Conservation (phyloP, 2,797 vertebrate genomes). For the Semaprochilodus insignis region DNA sequence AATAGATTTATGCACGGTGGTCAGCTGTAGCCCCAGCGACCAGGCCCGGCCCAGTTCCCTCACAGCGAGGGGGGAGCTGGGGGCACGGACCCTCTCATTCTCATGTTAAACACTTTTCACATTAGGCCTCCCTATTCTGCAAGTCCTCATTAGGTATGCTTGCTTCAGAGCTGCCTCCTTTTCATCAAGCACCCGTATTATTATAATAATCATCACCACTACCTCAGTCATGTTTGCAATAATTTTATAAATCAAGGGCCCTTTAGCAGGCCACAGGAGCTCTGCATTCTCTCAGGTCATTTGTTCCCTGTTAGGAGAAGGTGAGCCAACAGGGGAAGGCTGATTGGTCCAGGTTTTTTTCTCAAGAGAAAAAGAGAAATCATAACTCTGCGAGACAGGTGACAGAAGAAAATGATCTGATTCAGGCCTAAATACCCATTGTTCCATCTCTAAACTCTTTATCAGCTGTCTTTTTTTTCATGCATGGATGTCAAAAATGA, state of each 20-base stretch:
- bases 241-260: constrained; percentile 65
- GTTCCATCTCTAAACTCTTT: constrained; percentile 49
- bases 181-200: constrained; percentile 62
- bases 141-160: constrained; percentile 62
- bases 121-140: constrained; percentile 61
- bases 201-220: constrained; percentile 65
- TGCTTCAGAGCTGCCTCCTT: constrained; percentile 59
- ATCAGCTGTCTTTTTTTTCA: constrained; percentile 41
- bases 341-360: constrained; percentile 47
- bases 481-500: constrained; percentile 36
- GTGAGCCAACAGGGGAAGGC: constrained; percentile 49
- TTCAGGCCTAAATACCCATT: constrained; percentile 49
- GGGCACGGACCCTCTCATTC: constrained; percentile 59
- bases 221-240: constrained; percentile 62
- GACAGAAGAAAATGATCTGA: constrained; percentile 52
- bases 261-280: constrained; percentile 56
- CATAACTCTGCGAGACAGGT: constrained; percentile 47
- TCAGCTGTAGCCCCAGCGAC: constrained; percentile 73
- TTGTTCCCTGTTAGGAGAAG: constrained; percentile 54
- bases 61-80: constrained; percentile 49
- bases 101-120: constrained; percentile 64
- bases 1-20: constrained; percentile 82
- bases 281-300: constrained; percentile 55
- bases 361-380: constrained; percentile 49
- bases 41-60: constrained; percentile 48